Percentiles rank a stretch among this genome's conserved stretches.
These are phyloP conservation scores for Balaenoptera acutorostrata DNA, from an alignment of 2,113 vertebrate species.

Conservation along the genomic window DNA sequence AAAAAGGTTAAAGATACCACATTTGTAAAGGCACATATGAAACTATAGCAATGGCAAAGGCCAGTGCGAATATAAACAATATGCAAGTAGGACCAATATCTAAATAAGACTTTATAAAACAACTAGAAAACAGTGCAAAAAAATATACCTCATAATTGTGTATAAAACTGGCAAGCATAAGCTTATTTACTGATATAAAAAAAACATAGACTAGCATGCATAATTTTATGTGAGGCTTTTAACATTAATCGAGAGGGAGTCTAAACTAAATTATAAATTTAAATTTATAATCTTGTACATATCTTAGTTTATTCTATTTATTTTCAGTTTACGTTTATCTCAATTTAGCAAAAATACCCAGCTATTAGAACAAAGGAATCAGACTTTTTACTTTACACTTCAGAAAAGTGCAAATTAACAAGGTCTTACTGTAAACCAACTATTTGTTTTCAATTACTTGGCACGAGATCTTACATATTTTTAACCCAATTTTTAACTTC, in stretches of 20 bases:
- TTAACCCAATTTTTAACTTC: not conserved
- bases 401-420: not conserved
- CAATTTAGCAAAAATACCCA: not conserved
- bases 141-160: slow-evolving; percentile 79
- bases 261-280: slow-evolving; percentile 23
- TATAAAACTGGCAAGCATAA: slow-evolving; percentile 81
- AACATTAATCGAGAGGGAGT: slow-evolving; percentile 43
- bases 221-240: slow-evolving; percentile 81
- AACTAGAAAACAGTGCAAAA: slow-evolving; percentile 83
- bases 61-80: slow-evolving; percentile 76
- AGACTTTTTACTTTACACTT: not conserved
- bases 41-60: slow-evolving; percentile 82
- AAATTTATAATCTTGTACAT: not conserved
- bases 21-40: slow-evolving; percentile 83
- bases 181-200: slow-evolving; percentile 86
- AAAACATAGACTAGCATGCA: slow-evolving; percentile 88
- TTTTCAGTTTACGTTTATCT: not conserved
- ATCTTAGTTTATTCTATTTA: not conserved
- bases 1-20: slow-evolving; percentile 79
- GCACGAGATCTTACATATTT: not conserved
- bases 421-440: not conserved
- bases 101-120: slow-evolving; percentile 83
- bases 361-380: not conserved
- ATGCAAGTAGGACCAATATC: slow-evolving; percentile 43
- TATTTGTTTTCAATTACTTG: not conserved